phyloP scores from a whole-genome alignment of 2,888 invertebrate genomes.

The Beris chalybata region DNA sequence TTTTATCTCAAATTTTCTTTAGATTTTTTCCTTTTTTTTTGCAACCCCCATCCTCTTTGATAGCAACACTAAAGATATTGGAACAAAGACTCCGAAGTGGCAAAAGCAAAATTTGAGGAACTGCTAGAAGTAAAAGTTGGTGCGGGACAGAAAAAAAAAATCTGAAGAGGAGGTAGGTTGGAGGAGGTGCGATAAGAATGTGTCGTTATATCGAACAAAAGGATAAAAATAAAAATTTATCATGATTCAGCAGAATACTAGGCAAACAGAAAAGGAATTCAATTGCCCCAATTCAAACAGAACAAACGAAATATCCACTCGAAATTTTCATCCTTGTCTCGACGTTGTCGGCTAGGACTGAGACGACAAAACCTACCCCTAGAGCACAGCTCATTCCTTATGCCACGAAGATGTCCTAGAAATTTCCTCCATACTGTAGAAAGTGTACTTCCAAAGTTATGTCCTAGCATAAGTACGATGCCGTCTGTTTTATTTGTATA shows the following conservation, averaged over 20 bases:
- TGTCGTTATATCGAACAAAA: conserved; percentile 32
- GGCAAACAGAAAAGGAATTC: conserved; percentile 24
- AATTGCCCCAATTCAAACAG: conserved; percentile 34
- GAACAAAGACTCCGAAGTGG: no score
- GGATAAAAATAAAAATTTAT: conserved; percentile 32
- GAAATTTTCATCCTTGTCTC: conserved; percentile 28
- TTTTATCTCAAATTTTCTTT: no score
- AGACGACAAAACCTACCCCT: no score
- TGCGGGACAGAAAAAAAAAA: no score
- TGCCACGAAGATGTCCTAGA: not conserved
- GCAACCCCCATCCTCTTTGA: not conserved
- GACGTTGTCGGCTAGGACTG: not conserved
- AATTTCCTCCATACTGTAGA: conserved; percentile 1
- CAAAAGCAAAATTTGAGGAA: no score
- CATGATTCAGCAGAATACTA: conserved; percentile 33
- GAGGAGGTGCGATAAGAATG: conserved; percentile 11
- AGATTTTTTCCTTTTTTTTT: not conserved
- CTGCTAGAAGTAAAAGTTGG: no score
- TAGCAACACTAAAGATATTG: not conserved
- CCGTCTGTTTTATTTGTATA: conserved; percentile 20
- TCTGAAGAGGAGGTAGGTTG: no score
- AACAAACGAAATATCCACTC: conserved; percentile 33
- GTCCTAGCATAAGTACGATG: conserved; percentile 19
- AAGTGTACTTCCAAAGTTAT: conserved; percentile 23
- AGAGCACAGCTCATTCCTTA: not conserved